Evolutionary conservation across 53 echinoderm and acorn worm species (phyloP), one percentile per base, ranked within the genome.

Genomic region (Actinopyga echinites): DNA sequence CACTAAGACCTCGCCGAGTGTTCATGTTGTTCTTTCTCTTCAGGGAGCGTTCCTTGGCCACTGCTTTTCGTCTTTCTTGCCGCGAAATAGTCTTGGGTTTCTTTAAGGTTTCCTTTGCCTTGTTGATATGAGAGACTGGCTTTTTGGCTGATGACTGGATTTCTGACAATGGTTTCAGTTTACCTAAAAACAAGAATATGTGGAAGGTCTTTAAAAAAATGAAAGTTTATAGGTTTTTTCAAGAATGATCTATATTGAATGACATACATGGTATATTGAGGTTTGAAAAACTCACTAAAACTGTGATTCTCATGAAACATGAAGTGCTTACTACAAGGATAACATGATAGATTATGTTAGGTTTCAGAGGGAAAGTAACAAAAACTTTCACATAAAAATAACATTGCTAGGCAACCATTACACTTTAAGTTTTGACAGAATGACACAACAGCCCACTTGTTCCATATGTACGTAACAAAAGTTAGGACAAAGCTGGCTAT

Each of bases 141-240:
- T 49, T 49, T 15, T 29, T 22, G 74, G 20, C 58, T 69, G 23
- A 64, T 77, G 79, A 78, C 74, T 28, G 64, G 43, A 36, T 82
- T 26, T 86, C 95, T 21, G 79, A 83, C 11, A 95, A 82, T 1
- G 95, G 93, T 83, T 93, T 93, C 69, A 95, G 84, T 69, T 95
- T 95, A 25, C 95, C 95, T 95, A 58, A 36, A 30, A 43, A 44
- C 17, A 75, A 22, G 38, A 73, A 75, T 44, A 71, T 23, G 23
- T 81, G 5, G 11, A 31, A 62, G 28, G 12, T 24, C 22, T 59
- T 59, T n/a, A n/a, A n/a, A n/a, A n/a, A n/a, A n/a, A n/a, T 62
- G 63, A 31, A 7, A 22, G 13, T 29, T 20, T 11, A 11, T 11
- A 29, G 60, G 60, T 29, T 20, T 21, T 24, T 62, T 20, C 6